These are phyloP conservation scores for Otus sunia DNA, from an alignment of 2,113 vertebrate species.

Conservation along the genomic window DNA sequence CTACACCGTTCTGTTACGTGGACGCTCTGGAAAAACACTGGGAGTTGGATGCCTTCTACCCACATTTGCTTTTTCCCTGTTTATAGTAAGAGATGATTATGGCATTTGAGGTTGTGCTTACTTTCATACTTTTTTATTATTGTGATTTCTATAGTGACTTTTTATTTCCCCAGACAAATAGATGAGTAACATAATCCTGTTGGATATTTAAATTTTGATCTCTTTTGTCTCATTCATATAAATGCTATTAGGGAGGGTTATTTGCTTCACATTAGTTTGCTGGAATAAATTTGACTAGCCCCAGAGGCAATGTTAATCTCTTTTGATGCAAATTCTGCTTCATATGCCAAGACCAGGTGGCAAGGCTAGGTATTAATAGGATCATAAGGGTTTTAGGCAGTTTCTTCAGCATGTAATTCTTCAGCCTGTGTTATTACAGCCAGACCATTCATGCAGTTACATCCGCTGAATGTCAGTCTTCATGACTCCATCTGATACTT, in stretches of 20 bases:
- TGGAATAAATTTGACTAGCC: conserved; percentile 5
- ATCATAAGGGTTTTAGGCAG: neutral
- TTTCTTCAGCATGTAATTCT: neutral
- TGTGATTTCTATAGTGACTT: neutral
- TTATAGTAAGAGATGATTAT: neutral
- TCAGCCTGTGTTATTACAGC: neutral
- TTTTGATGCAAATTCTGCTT: neutral
- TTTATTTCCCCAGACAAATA: neutral
- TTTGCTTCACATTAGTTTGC: neutral
- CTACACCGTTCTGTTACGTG: neutral
- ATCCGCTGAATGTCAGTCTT: neutral
- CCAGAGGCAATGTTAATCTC: neutral
- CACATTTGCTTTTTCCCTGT: neutral
- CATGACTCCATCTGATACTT: neutral
- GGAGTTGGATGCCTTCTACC: neutral
- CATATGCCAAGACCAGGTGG: neutral
- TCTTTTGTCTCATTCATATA: neutral
- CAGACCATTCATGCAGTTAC: neutral
- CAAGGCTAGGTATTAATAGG: neutral
- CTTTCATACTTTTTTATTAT: neutral
- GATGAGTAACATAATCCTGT: neutral
- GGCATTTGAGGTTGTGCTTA: neutral
- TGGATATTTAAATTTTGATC: conserved; percentile 2
- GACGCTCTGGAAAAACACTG: neutral
- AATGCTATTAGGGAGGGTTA: neutral